Evolutionary conservation across 2,888 invertebrate species (phyloP), one percentile per base, ranked within the genome.

Genomic region (Zaprionus bogoriensis): DNA sequence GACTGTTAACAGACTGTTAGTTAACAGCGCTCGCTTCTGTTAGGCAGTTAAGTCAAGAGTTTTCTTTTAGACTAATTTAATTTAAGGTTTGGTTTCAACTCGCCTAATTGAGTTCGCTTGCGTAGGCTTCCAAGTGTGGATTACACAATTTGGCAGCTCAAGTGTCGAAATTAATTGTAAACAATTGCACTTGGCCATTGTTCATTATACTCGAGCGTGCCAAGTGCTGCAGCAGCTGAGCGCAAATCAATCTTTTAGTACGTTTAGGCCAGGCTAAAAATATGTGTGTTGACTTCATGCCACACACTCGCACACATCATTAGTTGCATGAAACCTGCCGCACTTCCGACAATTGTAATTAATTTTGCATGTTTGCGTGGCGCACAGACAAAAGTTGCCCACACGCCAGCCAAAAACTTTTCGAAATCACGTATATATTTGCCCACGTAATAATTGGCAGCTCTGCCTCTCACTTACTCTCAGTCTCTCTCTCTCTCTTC

Each of bases 271-370:
- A n/a, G n/a, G n/a, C n/a, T n/a, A n/a, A n/a, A n/a, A n/a, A n/a
- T n/a, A n/a, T n/a, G 23, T 23, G 7, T 36, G 32, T 17, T 36
- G 39, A 41, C 23, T 25, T 36, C 17, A 9, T 32, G 28, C 47
- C 57, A 48, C 25, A 51, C 9, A 12, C 22, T 10, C 27, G 7
- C 22, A 27, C 65, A 39, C 14, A 45, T 77, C 67, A 77, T 77
- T 79, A 74, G 60, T 22, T 60, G 47, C 30, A 67, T 50, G 45
- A 51, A 47, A 47, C 41, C 42, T 20, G 22, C n/a, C 41, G 20
- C 69, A 67, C 48, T 53, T 61, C 52, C 72, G 36, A 59, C 58
- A 74, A 42, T 65, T 60, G 67, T 65, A 77, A 77, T 77, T 73
- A 74, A 77, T 79, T 70, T 77, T 62, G 58, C 65, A 69, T 76